phyloP scores from a whole-genome alignment of 1,140 invertebrate genomes.

The Leptonema lineaticorne region DNA sequence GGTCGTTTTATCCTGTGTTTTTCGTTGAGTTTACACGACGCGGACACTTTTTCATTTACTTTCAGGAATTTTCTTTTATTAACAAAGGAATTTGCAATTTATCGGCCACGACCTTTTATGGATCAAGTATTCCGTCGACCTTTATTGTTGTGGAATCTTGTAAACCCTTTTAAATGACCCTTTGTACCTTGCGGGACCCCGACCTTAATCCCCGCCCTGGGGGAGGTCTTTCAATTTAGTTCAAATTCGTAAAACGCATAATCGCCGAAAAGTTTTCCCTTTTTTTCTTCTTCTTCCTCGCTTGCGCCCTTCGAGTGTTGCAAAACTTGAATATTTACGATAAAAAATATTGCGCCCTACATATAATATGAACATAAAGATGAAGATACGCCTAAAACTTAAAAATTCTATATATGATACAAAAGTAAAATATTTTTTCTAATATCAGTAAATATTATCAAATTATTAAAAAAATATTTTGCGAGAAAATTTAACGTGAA shows the following conservation, averaged over 20 bases:
- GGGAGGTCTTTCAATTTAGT: conserved; percentile 1
- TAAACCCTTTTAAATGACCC: conserved; percentile 31
- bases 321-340: neutral
- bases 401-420: too few relatives aligned
- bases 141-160: conserved; percentile 27
- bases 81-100: conserved; percentile 23
- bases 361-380: too few relatives aligned
- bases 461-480: too few relatives aligned
- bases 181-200: conserved; percentile 15
- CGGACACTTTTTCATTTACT: conserved; percentile 8
- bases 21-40: neutral
- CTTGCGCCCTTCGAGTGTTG: too few relatives aligned
- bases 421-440: too few relatives aligned
- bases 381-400: too few relatives aligned
- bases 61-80: conserved; percentile 18
- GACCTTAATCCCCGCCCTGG: conserved; percentile 12
- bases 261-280: conserved; percentile 6
- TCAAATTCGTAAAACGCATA: neutral
- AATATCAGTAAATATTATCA: too few relatives aligned
- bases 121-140: conserved; percentile 26
- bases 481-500: too few relatives aligned
- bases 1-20: too few relatives aligned
- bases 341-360: neutral
- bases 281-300: too few relatives aligned
- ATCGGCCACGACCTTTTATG: conserved; percentile 29